These are phyloP conservation scores for Gryon sp. DNA, from an alignment of 1,140 invertebrate genomes.

Conservation along the genomic window DNA sequence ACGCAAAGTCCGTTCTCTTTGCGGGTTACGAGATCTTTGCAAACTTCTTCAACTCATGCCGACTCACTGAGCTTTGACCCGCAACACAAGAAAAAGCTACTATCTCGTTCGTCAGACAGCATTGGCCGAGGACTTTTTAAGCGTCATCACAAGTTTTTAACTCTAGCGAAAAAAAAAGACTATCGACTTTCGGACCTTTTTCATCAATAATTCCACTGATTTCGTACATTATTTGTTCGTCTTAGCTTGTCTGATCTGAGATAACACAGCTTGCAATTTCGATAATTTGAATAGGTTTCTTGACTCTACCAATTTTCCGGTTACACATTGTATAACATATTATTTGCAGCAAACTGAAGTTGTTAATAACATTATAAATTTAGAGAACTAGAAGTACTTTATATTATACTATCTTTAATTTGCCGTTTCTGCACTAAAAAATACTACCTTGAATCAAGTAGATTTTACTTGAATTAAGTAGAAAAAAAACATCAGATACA, in stretches of 20 bases:
- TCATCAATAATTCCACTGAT: conserved; percentile 3
- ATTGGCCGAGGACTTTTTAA: conserved; percentile 46
- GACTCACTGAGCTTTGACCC: conserved; percentile 66
- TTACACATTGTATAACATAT: no score
- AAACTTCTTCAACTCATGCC: conserved; percentile 20
- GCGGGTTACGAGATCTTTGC: conserved; percentile 47
- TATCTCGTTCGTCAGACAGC: conserved; percentile 47
- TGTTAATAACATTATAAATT: no score
- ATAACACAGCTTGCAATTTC: no score
- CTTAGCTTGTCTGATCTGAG: conserved; percentile 8
- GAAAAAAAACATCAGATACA: no score
- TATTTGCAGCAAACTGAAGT: no score
- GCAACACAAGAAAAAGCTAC: conserved; percentile 58
- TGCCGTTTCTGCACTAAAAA: no score
- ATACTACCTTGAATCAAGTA: no score
- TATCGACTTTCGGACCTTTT: conserved; percentile 33
- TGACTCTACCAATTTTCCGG: no score
- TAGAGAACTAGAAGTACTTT: no score
- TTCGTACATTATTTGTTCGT: conserved; percentile 38
- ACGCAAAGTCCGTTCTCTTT: conserved; percentile 70
- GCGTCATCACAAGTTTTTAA: conserved; percentile 38
- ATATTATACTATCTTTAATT: no score
- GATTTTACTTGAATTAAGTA: no score
- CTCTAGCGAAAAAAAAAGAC: conserved; percentile 14
- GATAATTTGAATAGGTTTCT: no score